phyloP scores from a whole-genome alignment of 1,140 invertebrate species.

The Sycobia sp. region DNA sequence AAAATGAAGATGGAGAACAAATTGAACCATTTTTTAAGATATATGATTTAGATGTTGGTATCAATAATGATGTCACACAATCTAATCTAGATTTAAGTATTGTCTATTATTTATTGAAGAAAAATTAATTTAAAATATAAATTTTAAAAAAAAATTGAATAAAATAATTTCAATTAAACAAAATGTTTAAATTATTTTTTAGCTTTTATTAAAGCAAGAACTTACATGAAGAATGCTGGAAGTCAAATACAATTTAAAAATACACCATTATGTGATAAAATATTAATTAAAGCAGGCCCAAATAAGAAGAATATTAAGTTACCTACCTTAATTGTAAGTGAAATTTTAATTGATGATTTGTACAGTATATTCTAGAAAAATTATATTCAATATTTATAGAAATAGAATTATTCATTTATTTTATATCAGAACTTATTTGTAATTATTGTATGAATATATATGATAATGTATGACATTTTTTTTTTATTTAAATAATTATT shows the following conservation, averaged over 20 bases:
- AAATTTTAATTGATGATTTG: neutral
- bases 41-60: too few species aligned
- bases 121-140: too few species aligned
- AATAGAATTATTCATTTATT: too few species aligned
- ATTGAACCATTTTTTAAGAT: too few species aligned
- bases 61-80: too few species aligned
- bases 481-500: too few species aligned
- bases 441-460: too few species aligned
- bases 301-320: neutral
- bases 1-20: neutral
- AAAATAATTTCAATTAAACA: neutral
- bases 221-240: conserved; percentile 4
- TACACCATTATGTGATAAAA: conserved; percentile 24
- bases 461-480: too few species aligned
- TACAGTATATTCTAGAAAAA: neutral
- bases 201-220: neutral
- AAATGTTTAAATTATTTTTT: neutral
- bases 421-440: too few species aligned
- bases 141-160: conserved; percentile 9
- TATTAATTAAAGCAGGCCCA: neutral
- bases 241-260: neutral
- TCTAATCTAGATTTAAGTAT: too few species aligned
- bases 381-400: too few species aligned
- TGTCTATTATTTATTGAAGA: too few species aligned
- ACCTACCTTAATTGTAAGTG: neutral